Evolutionary conservation across 2,888 invertebrate genomes (phyloP).

Genomic region (Caenorhabditis drosophilae): DNA sequence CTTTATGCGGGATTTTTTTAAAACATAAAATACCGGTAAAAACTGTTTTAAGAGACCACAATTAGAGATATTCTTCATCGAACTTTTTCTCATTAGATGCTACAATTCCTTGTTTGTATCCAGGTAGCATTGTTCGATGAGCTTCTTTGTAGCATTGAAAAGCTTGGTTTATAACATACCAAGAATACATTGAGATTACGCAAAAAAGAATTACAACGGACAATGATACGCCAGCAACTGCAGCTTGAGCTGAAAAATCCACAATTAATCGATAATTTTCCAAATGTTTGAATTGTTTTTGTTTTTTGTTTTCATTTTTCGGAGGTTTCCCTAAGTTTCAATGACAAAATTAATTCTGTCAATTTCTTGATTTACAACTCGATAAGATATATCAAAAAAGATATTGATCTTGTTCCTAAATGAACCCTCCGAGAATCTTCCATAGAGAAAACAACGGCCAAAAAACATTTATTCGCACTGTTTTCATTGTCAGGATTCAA

Average conservation of each 20-base stretch:
- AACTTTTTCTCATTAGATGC: slow-evolving; percentile 16
- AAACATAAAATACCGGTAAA: no score
- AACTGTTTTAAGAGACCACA: no score
- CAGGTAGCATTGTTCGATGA: slow-evolving; percentile 31
- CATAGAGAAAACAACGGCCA: no score
- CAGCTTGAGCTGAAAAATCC: slow-evolving; percentile 27
- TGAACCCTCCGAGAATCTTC: no score
- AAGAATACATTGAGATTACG: slow-evolving; percentile 15
- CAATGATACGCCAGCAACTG: not conserved
- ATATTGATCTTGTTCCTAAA: no score
- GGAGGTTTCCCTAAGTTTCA: no score
- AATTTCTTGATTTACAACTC: not conserved
- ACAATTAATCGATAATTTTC: no score
- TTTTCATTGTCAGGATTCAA: slow-evolving; percentile 40
- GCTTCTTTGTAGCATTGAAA: slow-evolving; percentile 25
- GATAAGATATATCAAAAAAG: not conserved
- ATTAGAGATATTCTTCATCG: no score
- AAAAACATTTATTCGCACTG: slow-evolving; percentile 23
- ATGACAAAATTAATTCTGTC: no score
- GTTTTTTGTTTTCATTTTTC: no score
- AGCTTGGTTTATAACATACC: slow-evolving; percentile 18
- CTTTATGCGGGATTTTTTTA: no score
- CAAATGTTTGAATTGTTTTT: no score
- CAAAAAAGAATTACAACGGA: not conserved
- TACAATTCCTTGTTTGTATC: slow-evolving; percentile 33